These are phyloP conservation scores for Ailurus styani DNA, from an alignment of 2,113 vertebrate species.

Conservation along the genomic window DNA sequence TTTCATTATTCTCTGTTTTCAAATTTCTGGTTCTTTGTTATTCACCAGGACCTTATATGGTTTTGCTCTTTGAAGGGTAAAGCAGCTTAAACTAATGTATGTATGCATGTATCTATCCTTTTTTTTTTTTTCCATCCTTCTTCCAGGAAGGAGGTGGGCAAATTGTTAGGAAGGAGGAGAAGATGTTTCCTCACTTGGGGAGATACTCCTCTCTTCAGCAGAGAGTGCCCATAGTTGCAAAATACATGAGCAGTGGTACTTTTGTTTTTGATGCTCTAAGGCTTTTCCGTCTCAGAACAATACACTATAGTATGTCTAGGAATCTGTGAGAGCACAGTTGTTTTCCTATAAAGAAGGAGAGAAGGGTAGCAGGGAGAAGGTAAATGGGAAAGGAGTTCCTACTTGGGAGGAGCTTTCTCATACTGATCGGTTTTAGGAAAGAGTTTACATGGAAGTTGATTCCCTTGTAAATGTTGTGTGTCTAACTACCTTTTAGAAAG, in stretches of 20 bases:
- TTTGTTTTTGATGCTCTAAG: neutral
- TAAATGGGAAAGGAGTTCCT: neutral
- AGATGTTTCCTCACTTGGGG: neutral
- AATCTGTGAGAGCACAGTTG: neutral
- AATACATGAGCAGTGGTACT: neutral
- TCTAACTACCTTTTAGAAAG: neutral
- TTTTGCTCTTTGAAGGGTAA: neutral
- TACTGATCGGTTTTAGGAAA: neutral
- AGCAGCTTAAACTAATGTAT: neutral
- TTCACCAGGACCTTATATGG: neutral
- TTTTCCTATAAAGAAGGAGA: neutral
- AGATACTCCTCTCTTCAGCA: neutral
- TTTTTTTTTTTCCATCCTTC: neutral
- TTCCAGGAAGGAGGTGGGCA: neutral
- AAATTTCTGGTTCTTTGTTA: neutral
- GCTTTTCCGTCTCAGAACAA: neutral
- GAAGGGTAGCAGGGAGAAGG: neutral
- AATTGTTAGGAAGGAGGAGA: neutral
- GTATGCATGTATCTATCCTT: neutral
- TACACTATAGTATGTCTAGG: neutral
- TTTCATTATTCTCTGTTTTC: neutral
- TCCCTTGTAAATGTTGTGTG: neutral
- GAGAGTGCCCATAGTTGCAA: neutral
- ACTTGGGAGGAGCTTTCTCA: neutral
- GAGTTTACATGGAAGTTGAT: neutral